Conservation (phyloP, 1,140 invertebrate genomes). For the Carposina sasakii region DNA sequence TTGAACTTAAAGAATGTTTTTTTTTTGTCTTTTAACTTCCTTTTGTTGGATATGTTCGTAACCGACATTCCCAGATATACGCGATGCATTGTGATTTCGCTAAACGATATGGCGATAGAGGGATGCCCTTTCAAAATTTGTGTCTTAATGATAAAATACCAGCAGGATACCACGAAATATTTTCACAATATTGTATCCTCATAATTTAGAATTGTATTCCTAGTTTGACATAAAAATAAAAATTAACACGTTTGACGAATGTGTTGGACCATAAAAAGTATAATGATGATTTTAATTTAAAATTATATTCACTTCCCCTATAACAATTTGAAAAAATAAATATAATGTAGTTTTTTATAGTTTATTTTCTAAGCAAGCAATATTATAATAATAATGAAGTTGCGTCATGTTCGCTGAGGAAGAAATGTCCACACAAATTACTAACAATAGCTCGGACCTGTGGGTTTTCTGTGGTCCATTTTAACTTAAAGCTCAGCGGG, state of each 20-base stretch:
- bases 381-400: background rate
- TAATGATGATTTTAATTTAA: too few relatives aligned
- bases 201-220: conserved; percentile 40
- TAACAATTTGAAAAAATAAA: too few relatives aligned
- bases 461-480: conserved; percentile 30
- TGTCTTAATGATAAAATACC: conserved; percentile 62
- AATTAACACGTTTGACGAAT: conserved; percentile 36
- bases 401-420: background rate
- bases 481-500: conserved; percentile 33
- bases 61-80: conserved; percentile 67
- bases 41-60: conserved; percentile 57
- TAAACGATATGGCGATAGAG: conserved; percentile 48
- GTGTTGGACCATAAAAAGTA: too few relatives aligned
- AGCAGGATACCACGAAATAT: conserved; percentile 57
- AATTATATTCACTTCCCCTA: too few relatives aligned
- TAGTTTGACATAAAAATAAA: conserved; percentile 29
- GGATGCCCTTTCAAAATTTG: conserved; percentile 42
- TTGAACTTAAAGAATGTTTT: conserved; percentile 47
- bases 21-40: conserved; percentile 66
- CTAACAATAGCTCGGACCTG: conserved; percentile 25
- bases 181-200: conserved; percentile 59
- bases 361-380: conserved; percentile 6
- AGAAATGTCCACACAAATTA: conserved; percentile 5
- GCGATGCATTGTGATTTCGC: conserved; percentile 49
- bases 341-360: too few relatives aligned